Evolutionary conservation across 2,888 invertebrate genomes (phyloP), one percentile per base, ranked within the genome.

Genomic region (Schizaphis graminum): DNA sequence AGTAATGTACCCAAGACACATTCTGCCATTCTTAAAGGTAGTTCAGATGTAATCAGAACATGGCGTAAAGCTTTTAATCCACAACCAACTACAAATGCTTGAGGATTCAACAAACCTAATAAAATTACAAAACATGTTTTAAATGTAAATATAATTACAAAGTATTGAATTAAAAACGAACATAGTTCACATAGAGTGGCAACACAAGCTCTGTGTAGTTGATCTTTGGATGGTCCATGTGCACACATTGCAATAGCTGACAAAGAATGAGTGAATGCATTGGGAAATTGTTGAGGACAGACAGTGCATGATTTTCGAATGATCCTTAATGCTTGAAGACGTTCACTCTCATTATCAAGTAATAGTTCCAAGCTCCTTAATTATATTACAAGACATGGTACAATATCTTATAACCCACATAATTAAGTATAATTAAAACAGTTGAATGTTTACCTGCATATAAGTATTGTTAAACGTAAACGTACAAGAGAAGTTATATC

Each of bases 241-340:
- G 95, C 93, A 93, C 95, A 94, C 67, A 94, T 95, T 28, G 97
- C 98, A 92, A 99, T 97, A 21, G 99, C 97, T 56, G 98, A 97
- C 94, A 99, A 96, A 95, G 98, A 98, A 94, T 98, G 97, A 89
- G 98, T 97, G 95, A 99, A 96, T 3, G 97, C 97, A 21, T 97
- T 96, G 95, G 98, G 98, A 95, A 99, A 97, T 95, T 96, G 96
- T 94, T 96, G 96, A 0, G 98, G 97, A 67, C 97, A 96, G 95
- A 97, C 96, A 95, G 96, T 96, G 91, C 98, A 96, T 95, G 98
- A 97, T 96, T 97, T 97, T 96, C 96, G 96, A 94, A 98, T 98
- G 94, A 99, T 97, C 95, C 99, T 97, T 95, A 99, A 96, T 1
- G 98, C 99, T 96, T 99, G 99, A 93, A 98, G 97, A 87, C 99